Base-by-base conservation (phyloP, 1,140 invertebrate species). In the Lethrus apterus region DNA sequence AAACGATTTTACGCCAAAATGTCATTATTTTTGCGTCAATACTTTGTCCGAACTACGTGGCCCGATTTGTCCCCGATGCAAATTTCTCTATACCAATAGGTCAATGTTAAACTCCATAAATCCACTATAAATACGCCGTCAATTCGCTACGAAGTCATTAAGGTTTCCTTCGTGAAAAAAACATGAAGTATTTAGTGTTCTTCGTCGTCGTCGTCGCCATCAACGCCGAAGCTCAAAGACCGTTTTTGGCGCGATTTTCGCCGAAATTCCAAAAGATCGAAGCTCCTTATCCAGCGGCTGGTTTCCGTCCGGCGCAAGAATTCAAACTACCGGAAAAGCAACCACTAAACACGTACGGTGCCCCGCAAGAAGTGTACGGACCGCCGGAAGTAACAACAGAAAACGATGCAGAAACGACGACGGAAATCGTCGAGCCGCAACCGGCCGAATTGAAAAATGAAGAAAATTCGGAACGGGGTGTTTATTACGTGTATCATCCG, bases 401-500 rank as follows among this genome's bases (percentile, higher is more conserved):
- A 26, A 8, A 23, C 5, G 41, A 44, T 41, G 35, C 31, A n/a
- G 48, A 48, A 13, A 54, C 54, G 4, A 57, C 54, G 3, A 48
- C 57, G 10, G 52, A 56, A 24, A 51, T 47, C 9, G 48, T 44
- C 14, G 36, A 49, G 49, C 15, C 36, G 5, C 42, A 21, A 32
- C 11, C 21, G 23, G 35, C 45, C 10, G 15, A 54, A 52, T 26
- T 43, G 32, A 36, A 57, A 51, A 24, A 17, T 17, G 32, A 31
- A 44, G 17, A 50, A 44, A 10, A 38, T 21, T 14, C 14, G 5
- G 34, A 40, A 41, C 15, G 26, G 13, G 73, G 72, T 10, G 64
- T 72, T 17, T 75, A 76, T 56, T 75, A 71, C 56, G 61, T 76
- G 4, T 71, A 72, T 8, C 65, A 75, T 49, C 74, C 74, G 4